Evolutionary conservation across 2,113 vertebrate species (phyloP), one percentile per base, ranked within the genome.

Genomic region (Manacus vitellinus): DNA sequence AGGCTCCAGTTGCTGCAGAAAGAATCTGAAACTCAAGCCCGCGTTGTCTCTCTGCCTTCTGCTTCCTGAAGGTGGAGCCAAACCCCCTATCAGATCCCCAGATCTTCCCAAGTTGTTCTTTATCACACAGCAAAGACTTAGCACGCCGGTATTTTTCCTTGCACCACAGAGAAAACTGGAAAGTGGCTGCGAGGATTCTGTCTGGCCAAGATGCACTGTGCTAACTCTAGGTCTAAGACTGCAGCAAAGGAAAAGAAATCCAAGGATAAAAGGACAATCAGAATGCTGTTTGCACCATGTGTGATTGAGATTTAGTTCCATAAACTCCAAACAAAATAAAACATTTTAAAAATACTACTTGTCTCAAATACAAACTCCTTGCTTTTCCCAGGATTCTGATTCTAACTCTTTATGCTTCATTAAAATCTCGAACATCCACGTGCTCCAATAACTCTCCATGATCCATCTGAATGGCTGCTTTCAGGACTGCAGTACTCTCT

Each of bases 51-150:
- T 81, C 77, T 95, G 92, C 97, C 71, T 89, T 22, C n/a, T 47
- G 88, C 46, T 92, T 97, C 97, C 98, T 98, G 97, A 86, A 98
- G 98, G 95, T 97, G 98, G 98, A 97, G 97, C 97, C 97, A 97
- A 93, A 95, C 86, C 74, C 94, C 96, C 94, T 96, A 92, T 92
- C 95, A 97, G 92, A 88, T 72, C 81, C 84, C 75, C 65, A 24
- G 14, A 76, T 83, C 87, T 88, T 18, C 83, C 52, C 74, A 55
- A 78, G 43, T 25, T 72, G 75, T 3, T 89, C 68, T 37, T 66
- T 31, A 65, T n/a, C 55, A 0, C 11, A 13, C 66, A 24, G 81
- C 89, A 8, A 61, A 33, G 52, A 4, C 33, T 30, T 3, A 12
- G 75, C 82, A 0, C 88, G 18, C 67, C 2, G 21, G 49, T n/a